Conservation (phyloP, 2,113 vertebrate species). For the Phycodurus eques region DNA sequence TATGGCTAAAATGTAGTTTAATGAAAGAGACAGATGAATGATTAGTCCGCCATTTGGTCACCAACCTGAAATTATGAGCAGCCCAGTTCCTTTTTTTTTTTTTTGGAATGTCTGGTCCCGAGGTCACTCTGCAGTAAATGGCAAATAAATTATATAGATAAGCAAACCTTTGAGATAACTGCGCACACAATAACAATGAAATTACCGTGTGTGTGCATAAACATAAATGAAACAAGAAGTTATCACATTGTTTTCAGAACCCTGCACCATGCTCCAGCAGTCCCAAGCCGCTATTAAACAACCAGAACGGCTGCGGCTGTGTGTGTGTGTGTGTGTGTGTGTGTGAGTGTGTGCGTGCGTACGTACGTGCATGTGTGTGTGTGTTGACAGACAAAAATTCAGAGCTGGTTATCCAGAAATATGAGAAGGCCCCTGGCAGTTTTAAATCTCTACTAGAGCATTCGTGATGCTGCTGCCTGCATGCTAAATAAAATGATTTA, state of each 20-base stretch:
- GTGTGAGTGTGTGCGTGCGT: constrained; percentile 5
- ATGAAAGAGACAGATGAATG: not conserved
- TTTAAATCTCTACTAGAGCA: constrained; percentile 36
- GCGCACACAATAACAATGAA: constrained; percentile 11
- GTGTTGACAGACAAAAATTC: constrained; percentile 33
- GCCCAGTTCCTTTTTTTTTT: constrained; percentile 10
- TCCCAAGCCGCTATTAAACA: constrained; percentile 40
- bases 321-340: constrained; percentile 14
- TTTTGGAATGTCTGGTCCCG: constrained; percentile 9
- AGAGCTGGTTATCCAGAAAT: constrained; percentile 46
- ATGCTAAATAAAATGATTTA: constrained; percentile 17
- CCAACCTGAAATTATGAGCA: not conserved
- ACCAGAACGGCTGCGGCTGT: constrained; percentile 8
- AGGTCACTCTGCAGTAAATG: constrained; percentile 41
- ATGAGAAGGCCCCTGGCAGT: constrained; percentile 41
- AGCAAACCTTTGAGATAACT: constrained; percentile 17
- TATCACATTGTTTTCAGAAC: constrained; percentile 9
- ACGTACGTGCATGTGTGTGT: not conserved
- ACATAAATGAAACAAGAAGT: constrained; percentile 8
- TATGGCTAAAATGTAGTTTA: not conserved
- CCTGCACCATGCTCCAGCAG: constrained; percentile 5
- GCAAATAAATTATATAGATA: constrained; percentile 26
- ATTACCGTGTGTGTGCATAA: not conserved
- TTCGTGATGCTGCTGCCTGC: constrained; percentile 28
- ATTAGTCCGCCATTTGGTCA: not conserved